Percentiles rank a stretch among this genome's conserved stretches.
Conservation (phyloP, 92 coral and sea anemone species). For the Paragorgia papillata region DNA sequence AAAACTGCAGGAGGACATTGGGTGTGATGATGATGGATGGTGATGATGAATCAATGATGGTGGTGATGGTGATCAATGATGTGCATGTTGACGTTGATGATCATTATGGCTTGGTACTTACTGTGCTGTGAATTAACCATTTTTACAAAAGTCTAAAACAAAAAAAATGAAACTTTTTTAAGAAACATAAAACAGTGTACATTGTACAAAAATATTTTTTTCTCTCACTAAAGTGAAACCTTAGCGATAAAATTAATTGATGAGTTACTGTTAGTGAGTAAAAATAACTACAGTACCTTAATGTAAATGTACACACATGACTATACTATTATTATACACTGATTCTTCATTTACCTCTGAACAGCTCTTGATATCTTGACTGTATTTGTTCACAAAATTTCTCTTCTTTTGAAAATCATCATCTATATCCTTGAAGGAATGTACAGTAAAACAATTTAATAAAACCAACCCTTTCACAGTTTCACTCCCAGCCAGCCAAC, state of each 20-base stretch:
- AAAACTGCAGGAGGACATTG: no score
- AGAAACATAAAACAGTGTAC: not conserved
- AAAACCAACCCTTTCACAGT: not conserved
- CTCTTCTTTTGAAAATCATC: slow-evolving; percentile 91
- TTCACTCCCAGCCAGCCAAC: not conserved
- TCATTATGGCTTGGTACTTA: no score
- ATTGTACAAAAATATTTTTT: not conserved
- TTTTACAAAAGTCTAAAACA: slow-evolving; percentile 67
- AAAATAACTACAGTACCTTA: no score
- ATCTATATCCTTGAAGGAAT: slow-evolving; percentile 72
- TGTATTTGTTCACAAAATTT: slow-evolving; percentile 78
- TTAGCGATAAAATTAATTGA: no score
- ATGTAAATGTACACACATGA: no score
- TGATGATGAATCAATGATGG: no score
- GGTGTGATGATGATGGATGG: no score
- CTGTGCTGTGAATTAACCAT: slow-evolving; percentile 81
- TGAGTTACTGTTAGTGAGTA: no score
- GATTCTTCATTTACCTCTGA: slow-evolving; percentile 63
- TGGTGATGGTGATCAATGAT: no score
- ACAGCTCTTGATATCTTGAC: slow-evolving; percentile 68
- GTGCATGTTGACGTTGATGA: no score
- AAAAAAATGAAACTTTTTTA: not conserved
- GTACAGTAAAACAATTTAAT: not conserved
- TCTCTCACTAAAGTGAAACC: no score
- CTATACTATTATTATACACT: no score